Conservation (phyloP, 2,113 vertebrate species). For the Sciurus niger region DNA sequence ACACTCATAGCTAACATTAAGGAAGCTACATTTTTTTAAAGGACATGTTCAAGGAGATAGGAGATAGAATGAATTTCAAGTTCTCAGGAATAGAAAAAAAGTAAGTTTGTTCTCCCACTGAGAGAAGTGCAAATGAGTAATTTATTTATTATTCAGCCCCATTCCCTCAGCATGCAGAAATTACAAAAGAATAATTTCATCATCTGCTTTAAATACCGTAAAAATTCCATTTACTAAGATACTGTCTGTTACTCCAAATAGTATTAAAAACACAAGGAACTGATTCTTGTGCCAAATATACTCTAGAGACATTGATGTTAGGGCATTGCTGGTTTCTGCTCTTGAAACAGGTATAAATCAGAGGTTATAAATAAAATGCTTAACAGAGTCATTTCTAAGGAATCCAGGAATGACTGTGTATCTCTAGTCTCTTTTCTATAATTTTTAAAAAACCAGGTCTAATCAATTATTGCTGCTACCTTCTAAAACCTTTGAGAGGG, state of each 20-base stretch:
- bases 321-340: background rate
- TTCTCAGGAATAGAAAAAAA: constrained; percentile 6
- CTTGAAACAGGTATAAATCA: background rate
- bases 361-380: background rate
- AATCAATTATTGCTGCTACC: background rate
- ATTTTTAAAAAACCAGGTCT: background rate
- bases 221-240: constrained; percentile 2
- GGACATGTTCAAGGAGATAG: background rate
- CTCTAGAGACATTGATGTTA: background rate
- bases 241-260: background rate
- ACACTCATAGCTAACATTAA: background rate
- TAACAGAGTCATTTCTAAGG: background rate
- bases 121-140: background rate
- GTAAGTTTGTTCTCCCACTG: background rate
- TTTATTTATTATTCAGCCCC: background rate
- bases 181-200: constrained; percentile 4
- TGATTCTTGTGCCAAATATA: background rate
- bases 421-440: background rate
- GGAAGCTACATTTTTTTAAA: constrained; percentile 37
- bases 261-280: background rate
- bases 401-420: background rate
- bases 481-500: background rate
- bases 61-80: background rate
- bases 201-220: background rate
- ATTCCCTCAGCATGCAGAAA: background rate